Evolutionary conservation across 2,113 vertebrate species (phyloP).

Genomic region (Otocyon megalotis): DNA sequence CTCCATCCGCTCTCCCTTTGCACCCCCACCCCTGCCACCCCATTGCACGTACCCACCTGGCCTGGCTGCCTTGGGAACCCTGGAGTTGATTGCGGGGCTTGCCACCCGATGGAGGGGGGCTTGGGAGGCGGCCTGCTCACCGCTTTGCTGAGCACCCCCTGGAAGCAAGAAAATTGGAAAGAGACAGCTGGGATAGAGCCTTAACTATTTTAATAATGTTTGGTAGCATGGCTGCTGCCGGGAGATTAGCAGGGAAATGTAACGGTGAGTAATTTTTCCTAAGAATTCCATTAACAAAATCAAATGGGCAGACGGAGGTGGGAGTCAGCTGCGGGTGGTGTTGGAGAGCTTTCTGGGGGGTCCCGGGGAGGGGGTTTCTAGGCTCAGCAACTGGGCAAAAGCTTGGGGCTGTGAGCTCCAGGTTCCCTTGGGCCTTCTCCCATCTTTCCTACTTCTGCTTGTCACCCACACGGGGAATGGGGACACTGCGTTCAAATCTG

Average conservation of each 20-base stretch:
- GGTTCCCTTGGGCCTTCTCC: rapidly evolving
- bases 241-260: slow-evolving; percentile 69
- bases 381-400: neutral
- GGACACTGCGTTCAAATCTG: neutral
- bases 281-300: slow-evolving; percentile 69
- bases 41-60: neutral
- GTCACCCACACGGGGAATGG: neutral
- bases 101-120: rapidly evolving
- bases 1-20: rapidly evolving
- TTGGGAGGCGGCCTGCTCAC: neutral
- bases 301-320: slow-evolving; percentile 33
- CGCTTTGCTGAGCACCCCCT: neutral
- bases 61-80: neutral
- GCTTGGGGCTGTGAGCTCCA: neutral
- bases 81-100: neutral
- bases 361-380: slow-evolving; percentile 7
- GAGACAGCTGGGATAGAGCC: slow-evolving; percentile 62
- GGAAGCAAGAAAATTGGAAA: slow-evolving; percentile 76
- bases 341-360: slow-evolving; percentile 5
- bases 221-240: slow-evolving; percentile 58
- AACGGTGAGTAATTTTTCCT: slow-evolving; percentile 74
- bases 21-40: rapidly evolving
- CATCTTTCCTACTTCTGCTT: neutral
- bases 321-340: neutral
- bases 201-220: slow-evolving; percentile 75